Evolutionary conservation across 23 tunicate species (phyloP).

Genomic region (Ciona savignyi): DNA sequence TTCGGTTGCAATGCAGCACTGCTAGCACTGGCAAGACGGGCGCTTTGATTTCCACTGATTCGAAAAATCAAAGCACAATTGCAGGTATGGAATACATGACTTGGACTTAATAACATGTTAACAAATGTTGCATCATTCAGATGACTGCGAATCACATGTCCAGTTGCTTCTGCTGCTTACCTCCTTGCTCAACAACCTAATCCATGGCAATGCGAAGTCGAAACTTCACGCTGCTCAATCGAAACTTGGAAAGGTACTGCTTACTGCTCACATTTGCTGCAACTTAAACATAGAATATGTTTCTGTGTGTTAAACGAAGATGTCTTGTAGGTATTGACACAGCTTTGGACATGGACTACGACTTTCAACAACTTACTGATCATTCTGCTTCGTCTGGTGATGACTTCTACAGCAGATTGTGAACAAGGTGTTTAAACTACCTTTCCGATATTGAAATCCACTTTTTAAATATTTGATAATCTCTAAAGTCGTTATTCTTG

Average conservation of each 20-base stretch:
- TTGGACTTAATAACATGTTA: not conserved
- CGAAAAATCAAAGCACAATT: not conserved
- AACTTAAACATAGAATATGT: not conserved
- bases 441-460: too few relatives aligned
- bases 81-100: not conserved
- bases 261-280: too few relatives aligned
- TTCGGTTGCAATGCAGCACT: not conserved
- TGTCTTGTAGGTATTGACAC: slow-evolving; percentile 16
- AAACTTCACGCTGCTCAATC: slow-evolving; percentile 32
- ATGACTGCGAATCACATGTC: slow-evolving; percentile 24
- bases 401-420: slow-evolving; percentile 44
- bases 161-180: slow-evolving; percentile 18
- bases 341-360: slow-evolving; percentile 51
- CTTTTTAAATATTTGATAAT: too few relatives aligned
- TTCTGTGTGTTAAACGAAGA: not conserved
- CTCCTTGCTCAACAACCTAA: slow-evolving; percentile 31
- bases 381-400: slow-evolving; percentile 12
- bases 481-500: too few relatives aligned
- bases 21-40: not conserved
- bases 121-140: not conserved
- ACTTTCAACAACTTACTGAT: slow-evolving; percentile 3
- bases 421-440: slow-evolving; percentile 41
- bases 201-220: slow-evolving; percentile 9
- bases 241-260: slow-evolving; percentile 41
- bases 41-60: not conserved